Evolutionary conservation across 2,113 vertebrate genomes (phyloP).

Genomic region (Halcyon malimbica): DNA sequence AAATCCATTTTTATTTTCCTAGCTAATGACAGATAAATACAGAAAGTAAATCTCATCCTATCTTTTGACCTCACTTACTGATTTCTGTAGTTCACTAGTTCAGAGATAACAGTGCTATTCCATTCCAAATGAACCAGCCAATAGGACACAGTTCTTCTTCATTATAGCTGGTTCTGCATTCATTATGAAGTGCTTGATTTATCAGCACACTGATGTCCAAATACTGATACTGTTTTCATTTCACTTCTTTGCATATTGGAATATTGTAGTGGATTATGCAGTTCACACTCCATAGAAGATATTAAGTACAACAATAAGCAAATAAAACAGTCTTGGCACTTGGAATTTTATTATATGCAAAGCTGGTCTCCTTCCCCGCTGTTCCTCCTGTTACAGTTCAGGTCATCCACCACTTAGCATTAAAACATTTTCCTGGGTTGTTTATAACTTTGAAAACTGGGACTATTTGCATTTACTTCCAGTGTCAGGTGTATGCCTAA

Average conservation of each 20-base stretch:
- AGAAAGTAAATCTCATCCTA: conserved; percentile 1
- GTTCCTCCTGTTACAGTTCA: neutral
- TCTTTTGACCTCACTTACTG: conserved; percentile 7
- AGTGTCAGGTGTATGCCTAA: neutral
- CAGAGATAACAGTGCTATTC: neutral
- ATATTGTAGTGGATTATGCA: neutral
- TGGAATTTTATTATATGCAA: neutral
- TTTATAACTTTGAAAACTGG: neutral
- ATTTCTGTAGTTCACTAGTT: neutral
- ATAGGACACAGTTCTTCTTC: neutral
- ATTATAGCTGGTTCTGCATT: neutral
- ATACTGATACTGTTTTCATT: neutral
- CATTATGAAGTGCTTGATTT: neutral
- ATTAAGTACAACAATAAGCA: neutral
- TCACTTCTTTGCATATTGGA: neutral
- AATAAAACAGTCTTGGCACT: neutral
- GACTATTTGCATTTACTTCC: neutral
- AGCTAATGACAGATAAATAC: conserved; percentile 11
- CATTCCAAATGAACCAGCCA: neutral
- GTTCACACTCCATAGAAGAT: neutral
- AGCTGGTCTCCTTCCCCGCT: neutral
- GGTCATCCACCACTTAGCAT: neutral
- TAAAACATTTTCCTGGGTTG: neutral
- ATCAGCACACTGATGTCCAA: neutral
- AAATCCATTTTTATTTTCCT: neutral